Evolutionary conservation across 2,113 vertebrate species (phyloP).

Genomic region (Rhineura floridana): DNA sequence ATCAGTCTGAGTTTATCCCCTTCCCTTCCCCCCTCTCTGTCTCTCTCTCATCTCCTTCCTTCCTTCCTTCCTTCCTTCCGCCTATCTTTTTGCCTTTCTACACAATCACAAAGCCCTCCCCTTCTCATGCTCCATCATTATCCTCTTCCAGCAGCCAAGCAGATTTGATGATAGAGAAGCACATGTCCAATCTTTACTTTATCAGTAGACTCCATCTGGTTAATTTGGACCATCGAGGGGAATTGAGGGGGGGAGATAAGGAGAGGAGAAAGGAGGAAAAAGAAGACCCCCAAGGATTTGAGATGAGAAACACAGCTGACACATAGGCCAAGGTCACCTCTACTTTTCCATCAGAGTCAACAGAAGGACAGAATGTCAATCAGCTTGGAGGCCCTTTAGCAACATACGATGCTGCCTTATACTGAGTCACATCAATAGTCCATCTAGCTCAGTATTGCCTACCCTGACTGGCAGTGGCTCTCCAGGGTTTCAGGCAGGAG

Average conservation of each 20-base stretch:
- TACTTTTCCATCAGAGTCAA: rapidly evolving
- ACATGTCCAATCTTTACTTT: neutral
- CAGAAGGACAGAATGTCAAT: neutral
- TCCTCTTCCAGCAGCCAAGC: neutral
- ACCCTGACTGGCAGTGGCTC: too few relatives aligned
- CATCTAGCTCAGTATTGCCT: too few relatives aligned
- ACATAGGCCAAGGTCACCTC: neutral
- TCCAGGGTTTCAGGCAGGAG: too few relatives aligned
- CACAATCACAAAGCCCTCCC: slow-evolving; percentile 16
- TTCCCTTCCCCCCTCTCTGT: neutral
- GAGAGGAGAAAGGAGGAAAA: slow-evolving; percentile 1
- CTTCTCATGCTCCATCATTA: rapidly evolving
- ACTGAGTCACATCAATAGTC: too few relatives aligned
- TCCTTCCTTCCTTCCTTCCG: neutral
- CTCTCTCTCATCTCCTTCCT: neutral
- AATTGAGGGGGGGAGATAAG: neutral
- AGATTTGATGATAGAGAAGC: slow-evolving; percentile 49
- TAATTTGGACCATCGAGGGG: slow-evolving; percentile 37
- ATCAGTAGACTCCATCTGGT: slow-evolving; percentile 31
- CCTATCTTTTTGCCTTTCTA: neutral
- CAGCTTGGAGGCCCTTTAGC: neutral
- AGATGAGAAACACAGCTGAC: neutral
- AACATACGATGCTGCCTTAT: too few relatives aligned
- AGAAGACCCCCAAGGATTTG: neutral
- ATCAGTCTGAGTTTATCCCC: neutral